A percentile compares a stretch with the other conserved stretches of the same genome.
Conservation (phyloP, 2,797 vertebrate genomes). For the Poecile montanus region DNA sequence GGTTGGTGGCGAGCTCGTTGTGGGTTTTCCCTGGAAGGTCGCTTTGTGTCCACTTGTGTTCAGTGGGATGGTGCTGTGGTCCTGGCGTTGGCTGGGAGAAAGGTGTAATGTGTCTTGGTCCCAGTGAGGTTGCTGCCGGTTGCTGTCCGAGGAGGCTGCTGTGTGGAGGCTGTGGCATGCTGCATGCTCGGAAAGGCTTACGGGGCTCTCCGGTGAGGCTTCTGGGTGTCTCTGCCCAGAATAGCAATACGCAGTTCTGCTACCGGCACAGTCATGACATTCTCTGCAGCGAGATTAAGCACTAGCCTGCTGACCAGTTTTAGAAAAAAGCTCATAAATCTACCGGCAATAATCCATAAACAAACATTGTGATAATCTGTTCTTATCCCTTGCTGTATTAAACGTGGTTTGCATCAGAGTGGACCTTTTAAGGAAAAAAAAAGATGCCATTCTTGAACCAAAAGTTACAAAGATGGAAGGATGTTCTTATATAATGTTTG, state of each 20-base stretch:
- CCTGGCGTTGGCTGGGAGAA: background rate
- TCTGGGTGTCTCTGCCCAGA: background rate
- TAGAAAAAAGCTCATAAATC: slow-evolving; percentile 1
- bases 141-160: background rate
- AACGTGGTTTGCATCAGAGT: background rate
- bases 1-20: background rate
- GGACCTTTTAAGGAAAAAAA: background rate
- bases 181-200: background rate
- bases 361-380: background rate
- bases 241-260: rapidly evolving
- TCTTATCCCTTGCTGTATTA: background rate
- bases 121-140: rapidly evolving
- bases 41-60: background rate
- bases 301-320: background rate
- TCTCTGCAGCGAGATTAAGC: background rate
- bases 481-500: background rate
- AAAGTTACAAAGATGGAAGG: background rate
- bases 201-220: background rate
- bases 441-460: background rate
- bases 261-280: background rate
- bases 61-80: rapidly evolving
- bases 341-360: background rate
- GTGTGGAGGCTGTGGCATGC: rapidly evolving
- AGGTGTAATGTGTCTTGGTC: background rate
- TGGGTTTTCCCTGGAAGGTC: background rate